Evolutionary conservation across 2,113 vertebrate genomes (phyloP).

Genomic region (Athene noctua): DNA sequence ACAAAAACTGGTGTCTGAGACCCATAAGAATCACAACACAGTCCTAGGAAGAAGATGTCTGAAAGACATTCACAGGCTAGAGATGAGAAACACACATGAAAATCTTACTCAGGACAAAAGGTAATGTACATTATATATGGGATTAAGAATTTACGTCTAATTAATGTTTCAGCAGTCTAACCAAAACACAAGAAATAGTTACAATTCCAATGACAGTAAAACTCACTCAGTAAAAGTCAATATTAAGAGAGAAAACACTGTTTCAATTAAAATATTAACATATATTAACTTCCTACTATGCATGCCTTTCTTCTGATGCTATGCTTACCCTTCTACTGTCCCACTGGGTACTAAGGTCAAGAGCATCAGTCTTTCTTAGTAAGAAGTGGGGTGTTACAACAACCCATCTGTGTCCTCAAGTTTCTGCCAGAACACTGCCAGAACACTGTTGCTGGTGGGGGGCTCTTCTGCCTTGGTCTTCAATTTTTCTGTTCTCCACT

Average conservation of each 20-base stretch:
- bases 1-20: background rate
- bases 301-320: background rate
- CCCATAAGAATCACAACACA: background rate
- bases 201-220: background rate
- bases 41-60: background rate
- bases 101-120: background rate
- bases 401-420: background rate
- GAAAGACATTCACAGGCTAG: background rate
- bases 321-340: background rate
- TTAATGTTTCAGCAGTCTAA: background rate
- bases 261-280: background rate
- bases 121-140: fast-evolving
- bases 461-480: background rate
- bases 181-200: background rate
- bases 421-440: background rate
- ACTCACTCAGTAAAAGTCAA: background rate
- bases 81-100: background rate
- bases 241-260: background rate
- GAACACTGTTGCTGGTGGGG: fast-evolving
- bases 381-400: background rate
- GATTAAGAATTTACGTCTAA: background rate
- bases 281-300: background rate
- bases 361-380: background rate
- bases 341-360: background rate
- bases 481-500: background rate